phyloP scores from a whole-genome alignment of 1,140 invertebrate genomes.

The Batillaria attramentaria region DNA sequence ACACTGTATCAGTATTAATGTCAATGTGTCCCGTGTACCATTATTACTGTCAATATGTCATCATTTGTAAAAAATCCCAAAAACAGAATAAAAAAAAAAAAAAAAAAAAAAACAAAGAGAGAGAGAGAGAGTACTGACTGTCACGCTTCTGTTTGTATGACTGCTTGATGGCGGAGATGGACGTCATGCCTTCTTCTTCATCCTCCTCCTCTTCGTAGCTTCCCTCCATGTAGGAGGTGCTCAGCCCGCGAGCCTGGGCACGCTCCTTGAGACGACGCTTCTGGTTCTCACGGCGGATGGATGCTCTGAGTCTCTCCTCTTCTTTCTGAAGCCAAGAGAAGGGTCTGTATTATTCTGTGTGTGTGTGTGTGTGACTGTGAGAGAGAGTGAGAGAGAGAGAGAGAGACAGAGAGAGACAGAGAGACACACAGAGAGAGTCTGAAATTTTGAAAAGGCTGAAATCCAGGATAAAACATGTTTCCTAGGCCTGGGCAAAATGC shows the following conservation, averaged over 20 bases:
- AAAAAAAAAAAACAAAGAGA: too few species aligned
- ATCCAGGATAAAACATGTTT: not conserved
- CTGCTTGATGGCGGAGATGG: slow-evolving; percentile 94
- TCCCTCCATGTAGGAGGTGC: slow-evolving; percentile 77
- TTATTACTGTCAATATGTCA: too few species aligned
- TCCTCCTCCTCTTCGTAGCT: slow-evolving; percentile 75
- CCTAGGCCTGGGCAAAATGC: not conserved
- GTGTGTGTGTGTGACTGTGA: too few species aligned
- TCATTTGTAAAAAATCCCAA: too few species aligned
- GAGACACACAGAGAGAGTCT: too few species aligned
- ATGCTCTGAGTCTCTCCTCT: slow-evolving; percentile 91
- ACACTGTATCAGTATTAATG: too few species aligned
- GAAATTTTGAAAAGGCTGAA: too few species aligned
- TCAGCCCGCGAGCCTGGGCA: slow-evolving; percentile 76
- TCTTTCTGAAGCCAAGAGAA: slow-evolving; percentile 89
- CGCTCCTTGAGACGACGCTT: slow-evolving; percentile 78
- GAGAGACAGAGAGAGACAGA: slow-evolving; percentile 1
- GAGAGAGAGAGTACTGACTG: slow-evolving; percentile 64
- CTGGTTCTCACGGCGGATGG: slow-evolving; percentile 82
- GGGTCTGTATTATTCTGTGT: too few species aligned
- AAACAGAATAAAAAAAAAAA: too few species aligned
- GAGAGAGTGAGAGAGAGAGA: slow-evolving; percentile 12
- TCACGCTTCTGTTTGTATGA: slow-evolving; percentile 82
- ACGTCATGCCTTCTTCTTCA: slow-evolving; percentile 93
- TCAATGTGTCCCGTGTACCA: too few species aligned